Evolutionary conservation across 2,797 vertebrate genomes (phyloP), one percentile per base, ranked within the genome.

Genomic region (Tapirus indicus): DNA sequence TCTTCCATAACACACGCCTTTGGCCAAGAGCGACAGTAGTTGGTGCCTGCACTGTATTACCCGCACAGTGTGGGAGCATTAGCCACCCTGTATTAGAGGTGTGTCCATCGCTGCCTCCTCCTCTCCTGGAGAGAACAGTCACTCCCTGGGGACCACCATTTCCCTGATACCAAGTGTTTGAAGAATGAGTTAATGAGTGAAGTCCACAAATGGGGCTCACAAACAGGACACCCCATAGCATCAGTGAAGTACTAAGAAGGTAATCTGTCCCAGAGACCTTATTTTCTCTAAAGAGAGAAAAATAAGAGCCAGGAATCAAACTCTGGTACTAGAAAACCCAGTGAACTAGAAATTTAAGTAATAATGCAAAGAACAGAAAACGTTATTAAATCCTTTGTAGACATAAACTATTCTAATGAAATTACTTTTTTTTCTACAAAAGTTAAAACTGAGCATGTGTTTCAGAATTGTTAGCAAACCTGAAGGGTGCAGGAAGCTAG

Each of bases 351-450:
- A 58, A 84, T 54, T 52, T 80, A 86, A 74, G 68, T 64, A 44
- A 52, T 27, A 64, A 95, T 5, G 68, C 27, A 88, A 80, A 92
- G 84, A 77, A 35, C n/a, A 95, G 75, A 82, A 93, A 88, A 92
- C 14, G 8, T 35, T n/a, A 2, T 8, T 20, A 78, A 27, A 13
- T 44, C 66, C 58, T 72, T 77, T 62, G 20, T 71, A 71, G 41
- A 54, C 9, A 52, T 21, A 78, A 95, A 35, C 25, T 64, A 17
- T 75, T 71, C 29, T 66, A 75, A 69, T n/a, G 20, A 88, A 78
- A 79, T 38, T 23, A 6, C 23, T 6, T 77, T 44, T 80, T 41
- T 56, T 27, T 0, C 35, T 23, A 68, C 5, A 23, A 41, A 90
- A 74, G 49, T 87, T 84, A 90, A 95, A 83, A 54, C 68, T 4